Conservation (phyloP, 2,888 invertebrate species). For the Atethmia centrago region DNA sequence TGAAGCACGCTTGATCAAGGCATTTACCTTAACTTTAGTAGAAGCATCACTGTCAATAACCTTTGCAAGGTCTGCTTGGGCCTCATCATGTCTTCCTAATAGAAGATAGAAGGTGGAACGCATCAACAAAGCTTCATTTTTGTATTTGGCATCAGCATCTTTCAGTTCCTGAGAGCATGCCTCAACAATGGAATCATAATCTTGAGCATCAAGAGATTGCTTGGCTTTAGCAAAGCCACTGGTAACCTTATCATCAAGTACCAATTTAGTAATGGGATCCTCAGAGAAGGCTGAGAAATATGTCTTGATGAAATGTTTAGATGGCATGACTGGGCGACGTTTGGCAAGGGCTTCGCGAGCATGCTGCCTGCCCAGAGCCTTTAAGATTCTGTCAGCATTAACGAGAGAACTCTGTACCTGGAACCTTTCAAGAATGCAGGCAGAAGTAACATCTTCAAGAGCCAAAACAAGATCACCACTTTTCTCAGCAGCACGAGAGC, state of each 20-base stretch:
- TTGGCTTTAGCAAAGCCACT: slow-evolving; percentile 94
- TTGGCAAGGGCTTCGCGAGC: slow-evolving; percentile 94
- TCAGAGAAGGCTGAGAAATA: slow-evolving; percentile 97
- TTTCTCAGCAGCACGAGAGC: slow-evolving; percentile 96
- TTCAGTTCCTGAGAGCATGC: slow-evolving; percentile 95
- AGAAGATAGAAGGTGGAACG: slow-evolving; percentile 96
- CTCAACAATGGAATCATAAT: slow-evolving; percentile 94
- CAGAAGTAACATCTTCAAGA: slow-evolving; percentile 97
- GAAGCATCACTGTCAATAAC: slow-evolving; percentile 92
- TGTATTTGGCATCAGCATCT: slow-evolving; percentile 91
- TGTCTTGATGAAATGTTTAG: slow-evolving; percentile 95
- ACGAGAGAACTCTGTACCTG: slow-evolving; percentile 94
- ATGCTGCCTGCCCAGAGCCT: slow-evolving; percentile 94
- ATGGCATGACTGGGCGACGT: slow-evolving; percentile 94
- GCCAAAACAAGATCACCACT: slow-evolving; percentile 94
- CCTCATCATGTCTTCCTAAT: slow-evolving; percentile 93
- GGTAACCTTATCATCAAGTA: slow-evolving; percentile 81
- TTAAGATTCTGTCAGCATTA: slow-evolving; percentile 96
- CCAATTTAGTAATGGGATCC: slow-evolving; percentile 94
- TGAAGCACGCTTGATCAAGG: slow-evolving; percentile 96
- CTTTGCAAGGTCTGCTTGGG: slow-evolving; percentile 93
- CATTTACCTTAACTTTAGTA: slow-evolving; percentile 94
- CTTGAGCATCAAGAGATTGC: slow-evolving; percentile 92
- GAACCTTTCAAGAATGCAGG: slow-evolving; percentile 97
- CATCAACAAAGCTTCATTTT: slow-evolving; percentile 94